Evolutionary conservation across 2,797 vertebrate species (phyloP).

Genomic region (Sebastes itinus): DNA sequence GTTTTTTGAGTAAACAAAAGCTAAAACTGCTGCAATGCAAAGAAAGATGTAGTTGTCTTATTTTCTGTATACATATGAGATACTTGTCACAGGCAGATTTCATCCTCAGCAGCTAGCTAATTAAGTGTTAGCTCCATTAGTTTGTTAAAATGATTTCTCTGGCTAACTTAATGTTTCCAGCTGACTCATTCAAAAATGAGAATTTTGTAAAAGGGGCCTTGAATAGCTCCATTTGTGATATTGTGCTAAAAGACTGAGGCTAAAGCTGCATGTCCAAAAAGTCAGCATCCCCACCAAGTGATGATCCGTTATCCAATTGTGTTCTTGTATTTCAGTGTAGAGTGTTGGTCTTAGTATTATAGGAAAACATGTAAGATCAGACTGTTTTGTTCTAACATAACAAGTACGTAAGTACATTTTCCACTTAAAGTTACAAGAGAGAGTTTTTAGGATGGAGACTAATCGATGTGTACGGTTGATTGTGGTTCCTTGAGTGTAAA

Average conservation of each 20-base stretch:
- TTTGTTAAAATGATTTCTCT: neutral
- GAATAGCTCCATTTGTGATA: neutral
- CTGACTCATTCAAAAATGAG: neutral
- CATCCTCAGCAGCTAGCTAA: neutral
- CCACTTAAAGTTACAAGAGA: neutral
- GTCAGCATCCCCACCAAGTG: too few relatives aligned
- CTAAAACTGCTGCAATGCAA: neutral
- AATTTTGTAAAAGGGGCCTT: neutral
- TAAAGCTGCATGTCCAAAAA: neutral
- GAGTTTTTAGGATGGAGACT: neutral
- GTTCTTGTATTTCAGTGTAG: neutral
- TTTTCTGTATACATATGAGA: neutral
- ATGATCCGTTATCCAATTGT: too few relatives aligned
- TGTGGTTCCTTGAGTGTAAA: neutral
- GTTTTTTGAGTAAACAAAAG: rapidly evolving
- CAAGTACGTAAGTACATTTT: neutral
- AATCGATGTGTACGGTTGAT: neutral
- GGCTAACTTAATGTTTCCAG: neutral
- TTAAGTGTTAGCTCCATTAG: neutral
- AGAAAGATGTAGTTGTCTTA: neutral
- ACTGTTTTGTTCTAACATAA: neutral
- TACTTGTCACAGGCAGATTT: neutral
- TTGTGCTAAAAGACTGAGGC: neutral
- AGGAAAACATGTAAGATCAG: neutral
- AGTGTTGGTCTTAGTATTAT: neutral